These are phyloP conservation scores for Gambusia holbrooki DNA, from an alignment of 2,113 vertebrate species.

Conservation along the genomic window DNA sequence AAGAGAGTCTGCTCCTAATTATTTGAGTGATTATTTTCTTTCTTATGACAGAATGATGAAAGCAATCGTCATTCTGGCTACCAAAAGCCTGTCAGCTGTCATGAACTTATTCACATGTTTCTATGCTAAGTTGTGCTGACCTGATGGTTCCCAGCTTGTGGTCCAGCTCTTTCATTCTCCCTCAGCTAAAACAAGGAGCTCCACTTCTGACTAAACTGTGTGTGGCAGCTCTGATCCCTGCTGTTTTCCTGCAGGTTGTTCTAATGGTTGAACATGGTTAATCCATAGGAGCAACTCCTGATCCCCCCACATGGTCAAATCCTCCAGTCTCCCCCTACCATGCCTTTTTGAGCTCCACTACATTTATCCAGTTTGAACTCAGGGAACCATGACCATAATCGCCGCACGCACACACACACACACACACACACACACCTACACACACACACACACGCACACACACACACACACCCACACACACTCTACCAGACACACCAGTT, in stretches of 20 bases:
- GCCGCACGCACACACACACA: too few species aligned
- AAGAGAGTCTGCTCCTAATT: too few species aligned
- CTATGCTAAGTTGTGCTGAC: too few species aligned
- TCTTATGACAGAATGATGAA: too few species aligned
- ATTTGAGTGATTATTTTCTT: too few species aligned
- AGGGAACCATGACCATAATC: too few species aligned
- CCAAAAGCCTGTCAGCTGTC: too few species aligned
- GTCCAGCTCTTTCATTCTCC: not conserved
- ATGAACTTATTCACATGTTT: too few species aligned
- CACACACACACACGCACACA: too few species aligned
- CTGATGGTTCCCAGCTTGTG: not conserved
- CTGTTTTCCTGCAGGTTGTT: conserved; percentile 41
- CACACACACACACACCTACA: too few species aligned
- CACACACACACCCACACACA: too few species aligned
- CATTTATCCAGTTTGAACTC: conserved; percentile 10
- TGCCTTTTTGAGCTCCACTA: conserved; percentile 26
- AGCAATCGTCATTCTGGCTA: too few species aligned
- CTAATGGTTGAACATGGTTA: conserved; percentile 51
- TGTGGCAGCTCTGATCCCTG: conserved; percentile 28
- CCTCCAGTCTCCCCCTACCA: not conserved
- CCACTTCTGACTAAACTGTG: conserved; percentile 10
- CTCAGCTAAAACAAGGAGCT: not conserved
- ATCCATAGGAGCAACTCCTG: conserved; percentile 44
- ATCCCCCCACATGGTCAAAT: conserved; percentile 6
- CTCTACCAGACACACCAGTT: not conserved